Evolutionary conservation across 2,888 invertebrate genomes (phyloP), one percentile per base, ranked within the genome.

Genomic region (Eutolmus rufibarbis): DNA sequence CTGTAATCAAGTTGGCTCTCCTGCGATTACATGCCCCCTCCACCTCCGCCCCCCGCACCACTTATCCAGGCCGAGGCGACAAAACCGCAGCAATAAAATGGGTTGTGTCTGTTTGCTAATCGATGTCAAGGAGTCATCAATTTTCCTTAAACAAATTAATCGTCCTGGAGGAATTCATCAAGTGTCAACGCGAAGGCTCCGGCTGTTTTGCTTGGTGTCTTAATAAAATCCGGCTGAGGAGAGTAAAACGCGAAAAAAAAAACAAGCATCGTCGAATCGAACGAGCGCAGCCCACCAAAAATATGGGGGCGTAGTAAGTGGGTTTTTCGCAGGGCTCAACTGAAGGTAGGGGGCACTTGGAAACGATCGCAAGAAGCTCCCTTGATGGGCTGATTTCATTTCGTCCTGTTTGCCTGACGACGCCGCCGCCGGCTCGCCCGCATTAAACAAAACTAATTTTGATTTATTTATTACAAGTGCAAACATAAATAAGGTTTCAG

Each of bases 401-500:
- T 81, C 34, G 14, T 81, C 34, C 19, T 81, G 1, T 46, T 81
- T 78, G 12, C 28, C 28, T 14, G 76, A 34, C n/a, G 76, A 34
- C 40, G n/a, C 76, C 28, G n/a, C 76, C 28, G n/a, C 40, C 40
- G 76, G 31, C 76, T 31, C 40, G 34, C 31, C 40, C 34, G 34
- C 40, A 56, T 81, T 56, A 81, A 46, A 56, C 81, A 56, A 81
- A 81, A 81, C 81, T 81, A 81, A 81, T 81, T 81, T 81, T 81
- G 46, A 81, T 81, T 81, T 81, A 81, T 81, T 81, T 81, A 81
- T 81, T 81, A 56, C 81, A 81, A 81, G 81, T 81, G 81, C 81
- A 81, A 81, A 81, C 81, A 81, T 81, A 81, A 81, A 81, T 81
- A 81, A 56, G 81, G 81, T 81, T 81, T 81, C 51, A 81, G 81